Evolutionary conservation across 2,797 vertebrate genomes (phyloP).

Genomic region (Avahi laniger): DNA sequence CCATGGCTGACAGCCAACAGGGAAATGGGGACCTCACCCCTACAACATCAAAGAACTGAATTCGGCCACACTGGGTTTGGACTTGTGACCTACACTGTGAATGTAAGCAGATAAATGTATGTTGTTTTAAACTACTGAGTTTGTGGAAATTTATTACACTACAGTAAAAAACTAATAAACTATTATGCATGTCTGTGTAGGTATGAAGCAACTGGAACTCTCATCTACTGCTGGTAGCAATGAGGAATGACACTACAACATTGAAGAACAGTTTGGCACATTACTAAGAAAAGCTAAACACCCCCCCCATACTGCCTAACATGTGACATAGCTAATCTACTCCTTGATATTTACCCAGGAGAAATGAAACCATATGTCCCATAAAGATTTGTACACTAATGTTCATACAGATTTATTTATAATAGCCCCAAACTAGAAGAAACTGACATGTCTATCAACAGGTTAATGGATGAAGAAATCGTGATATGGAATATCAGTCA

Average conservation of each 20-base stretch:
- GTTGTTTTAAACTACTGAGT: not conserved
- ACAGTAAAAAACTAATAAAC: not conserved
- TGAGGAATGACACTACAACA: not conserved
- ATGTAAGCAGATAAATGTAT: not conserved
- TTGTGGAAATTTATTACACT: not conserved
- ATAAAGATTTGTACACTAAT: not conserved
- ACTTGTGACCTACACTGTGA: not conserved
- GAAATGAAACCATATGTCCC: not conserved
- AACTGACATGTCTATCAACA: not conserved
- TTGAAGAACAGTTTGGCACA: not conserved
- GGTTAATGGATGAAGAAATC: not conserved
- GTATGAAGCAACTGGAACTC: not conserved
- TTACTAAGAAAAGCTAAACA: not conserved
- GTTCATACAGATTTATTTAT: not conserved
- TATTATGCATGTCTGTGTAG: not conserved
- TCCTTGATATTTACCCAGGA: not conserved
- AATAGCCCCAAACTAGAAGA: not conserved
- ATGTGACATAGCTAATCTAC: not conserved
- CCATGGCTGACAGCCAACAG: too few relatives aligned
- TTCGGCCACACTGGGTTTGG: not conserved
- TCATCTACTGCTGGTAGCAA: not conserved
- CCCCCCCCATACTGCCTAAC: too few relatives aligned
- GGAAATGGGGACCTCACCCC: not conserved
- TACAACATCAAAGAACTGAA: not conserved
- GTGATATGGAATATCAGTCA: not conserved